Conservation (phyloP, 2,888 invertebrate genomes). For the Catocala fraxini region DNA sequence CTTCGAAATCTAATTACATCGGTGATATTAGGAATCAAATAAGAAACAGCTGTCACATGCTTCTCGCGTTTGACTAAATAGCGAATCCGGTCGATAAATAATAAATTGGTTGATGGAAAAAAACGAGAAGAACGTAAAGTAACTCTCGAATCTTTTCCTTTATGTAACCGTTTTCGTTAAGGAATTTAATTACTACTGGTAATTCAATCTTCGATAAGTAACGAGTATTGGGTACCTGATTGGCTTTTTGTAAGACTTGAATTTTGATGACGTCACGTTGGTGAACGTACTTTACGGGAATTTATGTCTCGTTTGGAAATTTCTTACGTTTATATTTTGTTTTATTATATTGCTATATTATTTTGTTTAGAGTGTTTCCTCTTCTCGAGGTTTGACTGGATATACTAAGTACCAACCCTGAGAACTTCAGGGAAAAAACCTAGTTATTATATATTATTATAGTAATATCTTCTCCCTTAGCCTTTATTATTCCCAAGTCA, state of each 20-base stretch:
- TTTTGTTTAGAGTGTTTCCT: too few relatives aligned
- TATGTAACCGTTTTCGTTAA: conserved; percentile 1
- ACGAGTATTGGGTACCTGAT: conserved; percentile 3
- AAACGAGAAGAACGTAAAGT: conserved; percentile 27
- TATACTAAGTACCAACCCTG: too few relatives aligned
- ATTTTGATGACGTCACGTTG: not conserved
- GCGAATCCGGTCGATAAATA: conserved; percentile 43
- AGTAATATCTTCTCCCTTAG: too few relatives aligned
- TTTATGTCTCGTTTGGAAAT: too few relatives aligned
- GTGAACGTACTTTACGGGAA: not conserved
- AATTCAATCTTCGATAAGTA: conserved; percentile 15
- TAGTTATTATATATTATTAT: too few relatives aligned
- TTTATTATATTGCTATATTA: too few relatives aligned
- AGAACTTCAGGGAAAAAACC: too few relatives aligned
- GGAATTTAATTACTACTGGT: conserved; percentile 9
- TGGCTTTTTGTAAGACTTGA: conserved; percentile 1
- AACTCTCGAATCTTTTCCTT: conserved; percentile 18
- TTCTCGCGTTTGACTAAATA: conserved; percentile 29
- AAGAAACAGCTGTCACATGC: conserved; percentile 17
- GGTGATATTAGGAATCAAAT: conserved; percentile 15
- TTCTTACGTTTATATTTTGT: too few relatives aligned
- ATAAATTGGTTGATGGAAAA: conserved; percentile 36
- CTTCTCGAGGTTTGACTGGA: too few relatives aligned
- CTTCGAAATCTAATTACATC: not conserved
- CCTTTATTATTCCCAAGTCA: too few relatives aligned